phyloP scores from a whole-genome alignment of 2,113 vertebrate genomes.

The Pimephales promelas region DNA sequence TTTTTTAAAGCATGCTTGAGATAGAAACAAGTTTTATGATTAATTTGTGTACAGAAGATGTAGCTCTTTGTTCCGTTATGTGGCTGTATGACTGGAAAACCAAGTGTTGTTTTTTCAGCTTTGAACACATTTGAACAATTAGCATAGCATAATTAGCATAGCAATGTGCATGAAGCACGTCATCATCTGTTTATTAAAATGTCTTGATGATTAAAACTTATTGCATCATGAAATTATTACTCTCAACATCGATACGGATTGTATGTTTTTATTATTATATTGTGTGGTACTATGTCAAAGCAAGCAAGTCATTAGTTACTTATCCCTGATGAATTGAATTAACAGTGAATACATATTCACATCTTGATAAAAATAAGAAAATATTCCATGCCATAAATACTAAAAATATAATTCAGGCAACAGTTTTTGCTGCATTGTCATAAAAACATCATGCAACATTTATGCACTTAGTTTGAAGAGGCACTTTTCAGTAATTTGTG shows the following conservation, averaged over 20 bases:
- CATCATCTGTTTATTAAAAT: background rate
- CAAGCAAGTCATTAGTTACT: background rate
- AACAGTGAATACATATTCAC: slow-evolving; percentile 6
- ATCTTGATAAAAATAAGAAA: background rate
- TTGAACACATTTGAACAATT: background rate
- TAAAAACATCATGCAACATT: no score
- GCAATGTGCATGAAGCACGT: background rate
- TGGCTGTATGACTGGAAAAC: background rate
- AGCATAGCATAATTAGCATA: no score
- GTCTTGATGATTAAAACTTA: background rate
- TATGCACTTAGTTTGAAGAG: background rate
- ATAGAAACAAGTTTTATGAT: background rate
- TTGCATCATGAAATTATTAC: background rate
- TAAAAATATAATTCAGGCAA: background rate
- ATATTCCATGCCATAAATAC: background rate
- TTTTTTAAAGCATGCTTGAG: background rate
- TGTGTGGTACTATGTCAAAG: background rate
- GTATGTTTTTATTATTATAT: background rate
- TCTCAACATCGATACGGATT: background rate
- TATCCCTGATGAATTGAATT: background rate
- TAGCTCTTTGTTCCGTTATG: background rate
- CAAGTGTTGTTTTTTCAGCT: background rate
- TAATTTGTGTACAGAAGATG: background rate
- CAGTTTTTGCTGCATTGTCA: background rate
- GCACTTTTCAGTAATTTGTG: slow-evolving; percentile 1